Conservation (phyloP, 2,113 vertebrate species). For the Macquaria australasica region DNA sequence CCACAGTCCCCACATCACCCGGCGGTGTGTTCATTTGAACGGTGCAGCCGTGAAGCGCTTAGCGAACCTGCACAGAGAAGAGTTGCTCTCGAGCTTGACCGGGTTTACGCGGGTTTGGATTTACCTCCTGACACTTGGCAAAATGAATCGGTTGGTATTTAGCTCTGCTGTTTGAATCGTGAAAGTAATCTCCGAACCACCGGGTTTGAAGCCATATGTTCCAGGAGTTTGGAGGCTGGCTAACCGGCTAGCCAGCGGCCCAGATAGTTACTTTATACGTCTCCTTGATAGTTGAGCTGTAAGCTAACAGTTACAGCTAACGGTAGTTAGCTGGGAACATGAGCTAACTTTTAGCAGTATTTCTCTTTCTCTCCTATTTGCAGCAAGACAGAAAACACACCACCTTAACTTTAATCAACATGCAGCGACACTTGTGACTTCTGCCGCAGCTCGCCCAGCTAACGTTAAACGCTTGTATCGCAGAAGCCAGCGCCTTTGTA, state of each 20-base stretch:
- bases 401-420: background rate
- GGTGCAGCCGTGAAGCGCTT: constrained; percentile 50
- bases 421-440: background rate
- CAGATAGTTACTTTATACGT: constrained; percentile 41
- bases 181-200: background rate
- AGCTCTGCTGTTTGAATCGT: background rate
- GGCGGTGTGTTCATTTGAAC: constrained; percentile 85
- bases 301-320: constrained; percentile 54
- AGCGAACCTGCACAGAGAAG: constrained; percentile 8
- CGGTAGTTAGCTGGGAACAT: background rate
- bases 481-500: constrained; percentile 56
- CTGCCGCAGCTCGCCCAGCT: constrained; percentile 18
- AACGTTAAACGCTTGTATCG: background rate
- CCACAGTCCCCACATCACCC: constrained; percentile 76
- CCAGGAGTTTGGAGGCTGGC: constrained; percentile 40
- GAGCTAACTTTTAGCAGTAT: background rate
- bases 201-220: constrained; percentile 54
- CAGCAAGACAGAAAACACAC: background rate
- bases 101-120: constrained; percentile 51
- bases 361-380: background rate
- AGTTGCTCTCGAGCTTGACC: constrained; percentile 29
- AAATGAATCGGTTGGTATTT: constrained; percentile 75
- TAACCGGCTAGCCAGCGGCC: constrained; percentile 57
- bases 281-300: constrained; percentile 40
- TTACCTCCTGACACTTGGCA: constrained; percentile 19